Evolutionary conservation across 2,888 invertebrate species (phyloP), one percentile per base, ranked within the genome.

Genomic region (Patella caerulea): DNA sequence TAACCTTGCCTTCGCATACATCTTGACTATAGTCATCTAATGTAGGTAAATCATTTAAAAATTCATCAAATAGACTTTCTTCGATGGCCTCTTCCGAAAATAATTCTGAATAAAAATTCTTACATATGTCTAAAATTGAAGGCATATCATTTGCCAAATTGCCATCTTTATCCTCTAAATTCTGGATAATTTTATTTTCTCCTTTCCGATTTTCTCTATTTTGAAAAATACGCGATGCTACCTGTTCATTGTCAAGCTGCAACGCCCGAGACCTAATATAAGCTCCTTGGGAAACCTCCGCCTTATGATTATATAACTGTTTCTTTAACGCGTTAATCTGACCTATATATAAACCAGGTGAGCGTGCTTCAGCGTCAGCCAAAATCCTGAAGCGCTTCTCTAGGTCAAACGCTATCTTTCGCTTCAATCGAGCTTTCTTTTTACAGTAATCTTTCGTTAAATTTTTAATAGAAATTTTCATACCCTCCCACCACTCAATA

Each of bases 81-180:
- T 78, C 75, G 54, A 78, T 73, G 54, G 75, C 55, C 54, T 78
- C 75, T 45, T 55, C 29, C 15, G 71, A 34, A 15, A 76, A 72
- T 17, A 76, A 55, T 19, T 79, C 53, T 1, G n/a, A 29, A 71
- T 75, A 78, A 34, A 76, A 75, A 9, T 72, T 14, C 7, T 24
- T 24, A 72, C 72, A 76, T 19, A 24, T 65, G 9, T 59, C 45
- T 65, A 76, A 65, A 34, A 75, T 78, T 3, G 17, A 72, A 17
- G 19, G 65, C 45, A 72, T 54, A 56, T 56, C 56, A 56, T 56
- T n/a, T 17, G n/a, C 56, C 56, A 56, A 56, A 56, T 56, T 56
- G 56, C 56, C 56, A 56, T 56, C 56, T 56, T 56, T 56, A 56
- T 56, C 56, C n/a, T 17, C 56, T 56, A 56, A 56, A 56, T 17